Evolutionary conservation across 2,888 invertebrate genomes (phyloP).

Genomic region (Polyommatus icarus): DNA sequence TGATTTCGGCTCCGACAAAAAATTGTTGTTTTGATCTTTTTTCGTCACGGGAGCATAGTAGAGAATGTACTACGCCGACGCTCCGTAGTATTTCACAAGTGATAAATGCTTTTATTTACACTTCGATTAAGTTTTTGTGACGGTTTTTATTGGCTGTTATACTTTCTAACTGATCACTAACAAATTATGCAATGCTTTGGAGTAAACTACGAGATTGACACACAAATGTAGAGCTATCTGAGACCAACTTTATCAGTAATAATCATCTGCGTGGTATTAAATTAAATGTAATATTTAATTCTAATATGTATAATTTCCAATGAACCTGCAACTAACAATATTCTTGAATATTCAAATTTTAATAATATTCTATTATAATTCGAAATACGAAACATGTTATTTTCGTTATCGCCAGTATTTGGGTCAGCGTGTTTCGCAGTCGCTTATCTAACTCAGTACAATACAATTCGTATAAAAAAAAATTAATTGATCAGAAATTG

Average conservation of each 20-base stretch:
- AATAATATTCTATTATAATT: constrained; percentile 30
- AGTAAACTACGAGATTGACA: background rate
- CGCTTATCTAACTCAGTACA: background rate
- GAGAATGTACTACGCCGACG: constrained; percentile 67
- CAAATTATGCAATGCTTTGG: background rate
- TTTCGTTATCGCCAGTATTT: constrained; percentile 64
- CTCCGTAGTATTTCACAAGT: constrained; percentile 37
- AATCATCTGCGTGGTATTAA: too few relatives aligned
- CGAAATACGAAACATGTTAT: constrained; percentile 46
- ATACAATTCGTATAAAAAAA: constrained; percentile 15
- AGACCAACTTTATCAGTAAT: background rate
- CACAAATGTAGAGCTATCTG: background rate
- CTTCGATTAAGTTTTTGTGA: constrained; percentile 62
- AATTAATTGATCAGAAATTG: constrained; percentile 72
- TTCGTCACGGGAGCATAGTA: constrained; percentile 53
- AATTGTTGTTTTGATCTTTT: constrained; percentile 75
- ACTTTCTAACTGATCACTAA: background rate
- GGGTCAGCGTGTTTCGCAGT: constrained; percentile 60
- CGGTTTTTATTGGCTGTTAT: constrained; percentile 28
- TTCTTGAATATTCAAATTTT: background rate
- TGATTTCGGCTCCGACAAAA: constrained; percentile 69
- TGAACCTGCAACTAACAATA: background rate
- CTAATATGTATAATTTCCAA: too few relatives aligned
- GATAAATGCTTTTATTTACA: constrained; percentile 51
- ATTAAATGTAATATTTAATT: too few relatives aligned